These are phyloP conservation scores for Saccostrea cuccullata DNA, from an alignment of 1,140 invertebrate genomes.

Conservation along the genomic window DNA sequence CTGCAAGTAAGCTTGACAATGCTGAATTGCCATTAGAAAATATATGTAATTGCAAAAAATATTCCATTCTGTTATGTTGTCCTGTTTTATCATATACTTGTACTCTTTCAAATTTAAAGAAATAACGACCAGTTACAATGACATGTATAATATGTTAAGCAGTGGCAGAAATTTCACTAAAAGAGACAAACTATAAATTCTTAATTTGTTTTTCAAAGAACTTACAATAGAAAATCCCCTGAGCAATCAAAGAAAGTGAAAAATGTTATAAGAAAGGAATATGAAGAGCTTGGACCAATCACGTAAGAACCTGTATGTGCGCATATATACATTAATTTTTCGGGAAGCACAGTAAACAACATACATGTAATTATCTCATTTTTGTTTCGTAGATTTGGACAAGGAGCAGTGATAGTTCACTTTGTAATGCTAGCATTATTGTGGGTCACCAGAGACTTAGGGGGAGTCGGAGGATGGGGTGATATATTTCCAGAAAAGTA, in stretches of 20 bases:
- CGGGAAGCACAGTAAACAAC: too few species aligned
- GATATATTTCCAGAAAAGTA: constrained; percentile 73
- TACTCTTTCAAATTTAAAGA: too few species aligned
- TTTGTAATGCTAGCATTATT: constrained; percentile 89
- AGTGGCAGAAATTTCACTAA: too few species aligned
- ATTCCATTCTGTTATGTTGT: too few species aligned
- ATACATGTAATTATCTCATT: neutral
- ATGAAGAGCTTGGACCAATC: constrained; percentile 11
- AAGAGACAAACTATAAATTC: neutral
- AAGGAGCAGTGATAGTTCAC: constrained; percentile 85
- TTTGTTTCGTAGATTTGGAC: constrained; percentile 82
- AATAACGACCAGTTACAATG: too few species aligned
- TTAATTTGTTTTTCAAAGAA: neutral
- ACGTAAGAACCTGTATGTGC: neutral
- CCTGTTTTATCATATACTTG: too few species aligned
- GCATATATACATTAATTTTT: too few species aligned
- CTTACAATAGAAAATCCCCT: neutral
- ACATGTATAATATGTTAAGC: too few species aligned
- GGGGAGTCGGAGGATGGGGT: constrained; percentile 88
- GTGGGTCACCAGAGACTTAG: constrained; percentile 93
- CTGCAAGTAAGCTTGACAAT: constrained; percentile 58
- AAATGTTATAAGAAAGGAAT: neutral
- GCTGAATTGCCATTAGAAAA: neutral
- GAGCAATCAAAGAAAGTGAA: neutral
- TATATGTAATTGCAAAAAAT: too few species aligned